Conservation (phyloP, 92 coral and sea anemone species). For the Actinostola sp. region DNA sequence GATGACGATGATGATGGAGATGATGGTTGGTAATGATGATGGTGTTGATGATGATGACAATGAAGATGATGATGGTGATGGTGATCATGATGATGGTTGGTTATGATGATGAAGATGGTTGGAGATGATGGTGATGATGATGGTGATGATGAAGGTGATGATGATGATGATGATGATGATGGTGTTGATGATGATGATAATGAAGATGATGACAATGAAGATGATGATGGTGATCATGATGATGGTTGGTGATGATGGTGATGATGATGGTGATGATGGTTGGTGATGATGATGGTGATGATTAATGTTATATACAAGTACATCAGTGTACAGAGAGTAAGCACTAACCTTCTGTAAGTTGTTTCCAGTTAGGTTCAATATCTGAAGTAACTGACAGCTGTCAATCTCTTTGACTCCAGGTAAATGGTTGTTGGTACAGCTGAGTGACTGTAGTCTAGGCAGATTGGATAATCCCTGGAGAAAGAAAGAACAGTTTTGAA, state of each 20-base stretch:
- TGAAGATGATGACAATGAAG: background rate
- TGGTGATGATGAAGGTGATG: background rate
- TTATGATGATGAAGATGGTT: background rate
- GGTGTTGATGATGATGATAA: background rate
- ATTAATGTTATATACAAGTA: background rate
- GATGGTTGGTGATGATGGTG: background rate
- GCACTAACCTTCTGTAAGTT: constrained; percentile 78
- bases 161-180: background rate
- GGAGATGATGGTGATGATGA: background rate
- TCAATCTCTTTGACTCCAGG: constrained; percentile 77
- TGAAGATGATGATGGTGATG: background rate
- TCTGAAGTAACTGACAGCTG: constrained; percentile 71
- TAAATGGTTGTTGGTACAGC: constrained; percentile 81
- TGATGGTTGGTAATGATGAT: too few species aligned
- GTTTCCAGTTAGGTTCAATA: constrained; percentile 76
- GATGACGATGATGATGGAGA: background rate
- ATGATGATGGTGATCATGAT: background rate
- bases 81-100: background rate
- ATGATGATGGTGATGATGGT: background rate
- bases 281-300: background rate
- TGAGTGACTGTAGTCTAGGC: constrained; percentile 60
- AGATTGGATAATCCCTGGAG: constrained; percentile 79
- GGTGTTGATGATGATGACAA: too few species aligned
- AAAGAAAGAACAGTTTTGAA: constrained; percentile 5
- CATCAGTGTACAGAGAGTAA: background rate